These are phyloP conservation scores for Syrmaticus mikado DNA, from an alignment of 2,113 vertebrate species.

Conservation along the genomic window DNA sequence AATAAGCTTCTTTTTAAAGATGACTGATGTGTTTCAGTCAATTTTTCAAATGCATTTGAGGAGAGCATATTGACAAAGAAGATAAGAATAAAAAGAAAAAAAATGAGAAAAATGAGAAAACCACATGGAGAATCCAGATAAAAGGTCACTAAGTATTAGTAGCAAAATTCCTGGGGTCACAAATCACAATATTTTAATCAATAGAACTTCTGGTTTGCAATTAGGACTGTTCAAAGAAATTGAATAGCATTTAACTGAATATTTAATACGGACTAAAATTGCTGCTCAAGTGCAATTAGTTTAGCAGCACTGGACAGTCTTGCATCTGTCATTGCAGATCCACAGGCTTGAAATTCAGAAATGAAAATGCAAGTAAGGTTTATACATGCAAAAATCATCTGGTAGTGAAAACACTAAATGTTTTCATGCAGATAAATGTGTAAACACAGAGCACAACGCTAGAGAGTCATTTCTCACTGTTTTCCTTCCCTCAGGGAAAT, in stretches of 20 bases:
- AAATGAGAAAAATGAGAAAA: neutral
- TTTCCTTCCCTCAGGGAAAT: neutral
- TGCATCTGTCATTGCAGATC: neutral
- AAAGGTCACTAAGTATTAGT: neutral
- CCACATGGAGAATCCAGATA: neutral
- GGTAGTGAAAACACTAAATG: neutral
- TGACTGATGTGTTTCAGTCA: neutral
- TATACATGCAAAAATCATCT: neutral
- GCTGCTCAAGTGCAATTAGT: neutral
- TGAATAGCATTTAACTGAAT: conserved; percentile 13
- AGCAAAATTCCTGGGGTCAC: neutral
- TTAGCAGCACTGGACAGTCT: neutral
- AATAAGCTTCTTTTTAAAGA: neutral
- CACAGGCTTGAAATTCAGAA: neutral
- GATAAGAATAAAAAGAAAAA: neutral
- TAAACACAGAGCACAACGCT: neutral
- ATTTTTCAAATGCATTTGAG: neutral
- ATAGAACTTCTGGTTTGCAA: neutral
- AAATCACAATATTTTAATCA: conserved; percentile 21
- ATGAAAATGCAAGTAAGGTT: neutral
- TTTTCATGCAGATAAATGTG: neutral
- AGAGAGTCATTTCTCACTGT: neutral
- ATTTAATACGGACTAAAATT: conserved; percentile 8
- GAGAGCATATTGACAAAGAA: neutral
- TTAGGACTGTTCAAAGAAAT: conserved; percentile 2